phyloP scores from a whole-genome alignment of 2,797 vertebrate genomes.

The Microctenopoma stevenorrisi region DNA sequence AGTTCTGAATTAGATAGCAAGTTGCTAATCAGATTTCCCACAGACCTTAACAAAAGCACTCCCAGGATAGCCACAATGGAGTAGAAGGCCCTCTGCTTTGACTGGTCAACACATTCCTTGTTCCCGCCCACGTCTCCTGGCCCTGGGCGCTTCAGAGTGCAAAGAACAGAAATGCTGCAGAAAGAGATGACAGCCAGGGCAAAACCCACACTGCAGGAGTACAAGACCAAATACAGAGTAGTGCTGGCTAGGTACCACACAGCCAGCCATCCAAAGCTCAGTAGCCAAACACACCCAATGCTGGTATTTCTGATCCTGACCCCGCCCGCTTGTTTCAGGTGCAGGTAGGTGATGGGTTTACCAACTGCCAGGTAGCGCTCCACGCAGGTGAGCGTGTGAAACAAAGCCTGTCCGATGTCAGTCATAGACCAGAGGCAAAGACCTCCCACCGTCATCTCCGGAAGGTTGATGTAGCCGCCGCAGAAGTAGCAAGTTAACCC shows the following conservation, averaged over 20 bases:
- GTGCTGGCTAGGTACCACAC: fast-evolving
- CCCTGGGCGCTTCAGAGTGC: constrained; percentile 4
- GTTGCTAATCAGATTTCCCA: neutral
- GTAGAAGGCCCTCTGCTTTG: constrained; percentile 34
- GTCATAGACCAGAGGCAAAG: fast-evolving
- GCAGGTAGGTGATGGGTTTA: constrained; percentile 35
- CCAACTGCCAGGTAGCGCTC: constrained; percentile 38
- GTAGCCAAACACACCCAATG: constrained; percentile 17
- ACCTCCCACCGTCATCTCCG: fast-evolving
- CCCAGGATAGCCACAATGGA: constrained; percentile 7
- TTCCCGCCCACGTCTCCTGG: constrained; percentile 17
- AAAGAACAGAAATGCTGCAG: constrained; percentile 45
- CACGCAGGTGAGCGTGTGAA: constrained; percentile 41
- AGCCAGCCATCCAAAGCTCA: neutral
- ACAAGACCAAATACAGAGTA: fast-evolving
- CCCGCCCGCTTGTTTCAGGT: neutral
- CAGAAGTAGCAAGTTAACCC: fast-evolving
- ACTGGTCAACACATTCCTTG: constrained; percentile 4
- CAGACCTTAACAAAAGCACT: constrained; percentile 3
- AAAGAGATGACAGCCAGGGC: neutral
- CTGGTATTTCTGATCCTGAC: constrained; percentile 5
- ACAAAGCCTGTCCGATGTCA: neutral
- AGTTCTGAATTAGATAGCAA: fast-evolving
- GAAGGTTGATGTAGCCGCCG: fast-evolving
- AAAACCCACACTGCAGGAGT: fast-evolving